phyloP scores from a whole-genome alignment of 30 jellyfish, hydroid and myxozoan genomes.

The Cassiopea andromeda region DNA sequence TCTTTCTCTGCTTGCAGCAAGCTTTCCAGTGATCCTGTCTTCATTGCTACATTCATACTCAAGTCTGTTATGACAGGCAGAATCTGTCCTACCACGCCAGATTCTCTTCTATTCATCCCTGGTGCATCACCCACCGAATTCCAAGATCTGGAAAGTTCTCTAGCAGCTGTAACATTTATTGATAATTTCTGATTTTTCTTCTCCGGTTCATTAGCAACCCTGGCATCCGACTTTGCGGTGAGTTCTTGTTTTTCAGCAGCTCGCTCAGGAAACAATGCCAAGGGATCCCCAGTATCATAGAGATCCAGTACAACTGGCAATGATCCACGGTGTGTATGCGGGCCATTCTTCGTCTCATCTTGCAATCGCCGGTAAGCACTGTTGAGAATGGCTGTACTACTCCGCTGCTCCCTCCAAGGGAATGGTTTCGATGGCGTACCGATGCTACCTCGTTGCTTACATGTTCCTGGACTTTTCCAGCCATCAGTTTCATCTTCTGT shows the following conservation, averaged over 20 bases:
- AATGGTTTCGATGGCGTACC: neutral
- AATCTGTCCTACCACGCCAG: neutral
- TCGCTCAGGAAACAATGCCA: neutral
- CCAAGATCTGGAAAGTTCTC: conserved; percentile 23
- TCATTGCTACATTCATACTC: conserved; percentile 45
- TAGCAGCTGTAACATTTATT: conserved; percentile 34
- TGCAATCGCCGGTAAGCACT: conserved; percentile 75
- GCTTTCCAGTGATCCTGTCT: conserved; percentile 46
- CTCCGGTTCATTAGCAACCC: neutral
- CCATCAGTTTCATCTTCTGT: neutral
- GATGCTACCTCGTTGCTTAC: too few relatives aligned
- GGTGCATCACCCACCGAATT: neutral
- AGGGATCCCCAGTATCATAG: neutral
- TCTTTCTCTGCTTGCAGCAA: neutral
- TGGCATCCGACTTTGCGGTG: neutral
- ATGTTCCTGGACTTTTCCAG: neutral
- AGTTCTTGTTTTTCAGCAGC: neutral
- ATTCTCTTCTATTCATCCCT: neutral
- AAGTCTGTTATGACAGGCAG: conserved; percentile 37
- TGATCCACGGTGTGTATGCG: conserved; percentile 26
- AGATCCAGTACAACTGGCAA: conserved; percentile 38
- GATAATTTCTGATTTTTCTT: neutral
- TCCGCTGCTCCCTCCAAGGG: conserved; percentile 78
- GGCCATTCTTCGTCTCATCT: neutral
- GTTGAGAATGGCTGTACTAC: conserved; percentile 65